Conservation (phyloP, 2,888 invertebrate genomes). For the Lasioglossum villosulum region DNA sequence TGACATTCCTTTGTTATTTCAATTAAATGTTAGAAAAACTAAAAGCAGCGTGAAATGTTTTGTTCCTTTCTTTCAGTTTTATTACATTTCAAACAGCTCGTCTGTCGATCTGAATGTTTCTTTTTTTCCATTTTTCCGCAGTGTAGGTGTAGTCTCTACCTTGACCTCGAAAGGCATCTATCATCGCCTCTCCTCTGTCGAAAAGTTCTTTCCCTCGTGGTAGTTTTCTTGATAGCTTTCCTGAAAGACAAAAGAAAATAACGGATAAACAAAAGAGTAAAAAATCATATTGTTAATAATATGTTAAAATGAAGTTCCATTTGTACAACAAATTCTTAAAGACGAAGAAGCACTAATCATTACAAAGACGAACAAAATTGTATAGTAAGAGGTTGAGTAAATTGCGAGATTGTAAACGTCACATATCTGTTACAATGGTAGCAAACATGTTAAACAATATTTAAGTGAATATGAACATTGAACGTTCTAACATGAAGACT, state of each 20-base stretch:
- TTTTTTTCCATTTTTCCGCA: slow-evolving; percentile 1
- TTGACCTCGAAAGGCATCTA: not conserved
- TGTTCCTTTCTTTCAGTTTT: not conserved
- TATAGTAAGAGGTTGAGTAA: too few relatives aligned
- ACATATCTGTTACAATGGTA: too few relatives aligned
- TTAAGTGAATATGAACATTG: too few relatives aligned
- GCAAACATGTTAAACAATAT: too few relatives aligned
- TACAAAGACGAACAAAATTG: too few relatives aligned
- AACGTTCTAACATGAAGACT: too few relatives aligned
- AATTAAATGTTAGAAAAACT: not conserved
- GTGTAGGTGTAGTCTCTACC: not conserved
- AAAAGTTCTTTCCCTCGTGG: not conserved
- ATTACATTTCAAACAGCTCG: not conserved
- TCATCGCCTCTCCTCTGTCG: not conserved
- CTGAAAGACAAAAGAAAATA: not conserved
- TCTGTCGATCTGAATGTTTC: not conserved
- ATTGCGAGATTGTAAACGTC: too few relatives aligned
- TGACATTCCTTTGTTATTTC: not conserved
- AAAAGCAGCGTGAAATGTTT: not conserved
- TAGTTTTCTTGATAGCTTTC: not conserved
- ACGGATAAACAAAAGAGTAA: not conserved
- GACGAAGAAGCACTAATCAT: too few relatives aligned
- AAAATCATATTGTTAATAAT: not conserved
- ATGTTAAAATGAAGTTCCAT: not conserved
- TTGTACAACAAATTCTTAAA: too few relatives aligned